Evolutionary conservation across 64 coral and sea anemone genomes (phyloP), one percentile per base, ranked within the genome.

Genomic region (Stylophora pistillata): DNA sequence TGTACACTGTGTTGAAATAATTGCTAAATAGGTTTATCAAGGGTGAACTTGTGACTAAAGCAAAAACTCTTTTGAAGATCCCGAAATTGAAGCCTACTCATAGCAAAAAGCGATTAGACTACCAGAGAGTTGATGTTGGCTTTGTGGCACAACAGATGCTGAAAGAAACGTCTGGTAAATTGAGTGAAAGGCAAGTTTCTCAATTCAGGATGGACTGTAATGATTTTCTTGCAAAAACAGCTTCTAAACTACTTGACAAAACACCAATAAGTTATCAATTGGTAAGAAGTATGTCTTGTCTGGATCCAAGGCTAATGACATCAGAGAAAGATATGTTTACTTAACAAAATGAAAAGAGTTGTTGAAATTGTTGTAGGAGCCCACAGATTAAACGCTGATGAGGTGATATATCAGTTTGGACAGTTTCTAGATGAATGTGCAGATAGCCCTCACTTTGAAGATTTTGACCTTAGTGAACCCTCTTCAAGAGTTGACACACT

Each of bases 381-480:
- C 58, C 79, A 62, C 61, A 89, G 76, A 72, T 63, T 93, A 32
- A 89, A 88, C 55, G 86, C 70, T 89, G 91, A 94, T 70, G 77
- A 23, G 15, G 82, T 89, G 66, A 55, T 93, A 27, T 56, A 83
- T 47, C 65, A 93, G 76, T 93, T 76, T 71, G 21, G 56, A 1
- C 83, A 52, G 63, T 89, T 88, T 86, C 17, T 88, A 34, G 91
- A 88, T 20, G 87, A 72, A 11, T 79, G 74, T 69, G 86, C 92
- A 81, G 73, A 61, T 56, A 76, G 85, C 77, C 76, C 86, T 66
- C 71, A 72, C 27, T 88, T 93, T 89, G 74, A 86, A 62, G 56
- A 74, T 53, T 88, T 85, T 60, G 85, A 83, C 61, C 81, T 72
- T 4, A 84, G 14, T 10, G 10, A 56, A 2, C 28, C 10, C 82